Base-by-base conservation (phyloP, 2,888 invertebrate species). In the Linnaemya vulpina region DNA sequence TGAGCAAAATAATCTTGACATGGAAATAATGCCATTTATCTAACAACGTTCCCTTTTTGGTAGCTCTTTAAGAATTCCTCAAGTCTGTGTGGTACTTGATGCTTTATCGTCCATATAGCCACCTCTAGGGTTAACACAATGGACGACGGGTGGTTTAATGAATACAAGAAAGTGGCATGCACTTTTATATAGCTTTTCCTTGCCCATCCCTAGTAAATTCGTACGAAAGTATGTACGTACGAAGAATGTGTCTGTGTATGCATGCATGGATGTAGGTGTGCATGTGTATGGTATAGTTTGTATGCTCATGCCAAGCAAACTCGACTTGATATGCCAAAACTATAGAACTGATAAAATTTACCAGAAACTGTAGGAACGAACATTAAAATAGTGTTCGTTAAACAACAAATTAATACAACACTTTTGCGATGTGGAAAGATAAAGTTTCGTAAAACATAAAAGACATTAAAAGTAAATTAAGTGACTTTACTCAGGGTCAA, bases 321-420 rank as follows among this genome's bases (percentile, higher is more conserved):
- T 49, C 71, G 40, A 35, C 30, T 67, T 65, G 43, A 60, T 62
- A 62, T 84, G 84, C 84, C 84, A 80, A 84, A 76, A 49, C 46
- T 55, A 22, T 55, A 74, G 35, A 73, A 71, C 20, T 49, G 63
- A 79, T 58, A 84, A 75, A 70, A 75, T 38, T 65, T 79, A 13
- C 70, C 53, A 70, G 13, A 25, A 70, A 67, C 51, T n/a, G 17
- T 15, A 40, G 10, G 22, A 49, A 51, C 22, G 17, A 77, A 17
- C 22, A 17, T 22, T 20, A 43, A 62, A 49, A 11, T 73, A 20
- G 17, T 20, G 17, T 46, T 38, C 35, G 20, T 49, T 30, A 22
- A 38, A 49, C 43, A 35, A 11, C 49, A 49, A 71, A 71, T 46
- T 71, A 30, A n/a, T 55, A 30, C 30, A 35, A 46, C 55, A 38